Percentiles rank a stretch among this genome's conserved stretches.
Conservation (phyloP, 2,888 invertebrate genomes). For the Sepioteuthis lessoniana region DNA sequence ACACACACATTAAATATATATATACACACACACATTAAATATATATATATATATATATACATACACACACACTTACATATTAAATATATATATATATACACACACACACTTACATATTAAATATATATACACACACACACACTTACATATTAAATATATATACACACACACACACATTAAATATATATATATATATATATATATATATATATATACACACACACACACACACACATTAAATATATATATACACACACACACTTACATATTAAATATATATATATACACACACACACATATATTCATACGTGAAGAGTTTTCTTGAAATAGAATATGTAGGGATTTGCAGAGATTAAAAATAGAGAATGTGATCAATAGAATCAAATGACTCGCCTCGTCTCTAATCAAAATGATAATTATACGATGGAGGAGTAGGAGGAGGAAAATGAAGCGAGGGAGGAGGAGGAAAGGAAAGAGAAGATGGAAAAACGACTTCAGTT, state of each 20-base stretch:
- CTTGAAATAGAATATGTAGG: neutral
- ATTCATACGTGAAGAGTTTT: neutral
- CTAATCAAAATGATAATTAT: conserved; percentile 34
- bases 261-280: too few relatives aligned
- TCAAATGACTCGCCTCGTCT: neutral
- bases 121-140: too few relatives aligned
- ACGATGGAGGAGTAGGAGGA: conserved; percentile 36
- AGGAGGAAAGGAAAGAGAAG: neutral
- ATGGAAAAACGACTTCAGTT: neutral
- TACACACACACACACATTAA: too few relatives aligned
- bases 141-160: too few relatives aligned
- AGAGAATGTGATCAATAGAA: neutral
- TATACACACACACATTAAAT: too few relatives aligned
- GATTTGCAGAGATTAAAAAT: neutral
- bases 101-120: too few relatives aligned
- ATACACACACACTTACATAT: neutral
- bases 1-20: neutral
- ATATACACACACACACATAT: conserved; percentile 8
- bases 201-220: neutral
- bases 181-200: neutral
- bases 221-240: too few relatives aligned
- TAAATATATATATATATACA: neutral
- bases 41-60: neutral
- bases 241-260: neutral
- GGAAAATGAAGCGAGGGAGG: neutral